phyloP scores from a whole-genome alignment of 2,797 vertebrate species.

The Enteromius unitaeniatus region DNA sequence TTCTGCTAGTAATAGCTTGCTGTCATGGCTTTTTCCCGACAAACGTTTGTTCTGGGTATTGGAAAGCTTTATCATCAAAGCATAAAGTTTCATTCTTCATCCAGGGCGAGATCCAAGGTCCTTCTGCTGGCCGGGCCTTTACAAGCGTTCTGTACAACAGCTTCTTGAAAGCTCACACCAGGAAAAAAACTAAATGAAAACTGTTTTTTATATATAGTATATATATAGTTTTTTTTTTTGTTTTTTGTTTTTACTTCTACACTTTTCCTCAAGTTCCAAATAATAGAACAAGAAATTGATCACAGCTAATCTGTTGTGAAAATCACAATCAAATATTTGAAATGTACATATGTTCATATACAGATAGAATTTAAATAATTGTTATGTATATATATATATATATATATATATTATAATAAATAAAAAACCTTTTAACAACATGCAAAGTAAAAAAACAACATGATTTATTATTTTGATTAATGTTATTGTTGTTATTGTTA shows the following conservation, averaged over 20 bases:
- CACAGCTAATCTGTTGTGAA: neutral
- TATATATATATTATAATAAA: too few species aligned
- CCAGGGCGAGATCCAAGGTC: constrained; percentile 21
- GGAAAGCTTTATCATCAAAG: constrained; percentile 46
- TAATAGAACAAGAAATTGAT: neutral
- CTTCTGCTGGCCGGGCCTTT: neutral
- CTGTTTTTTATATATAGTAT: neutral
- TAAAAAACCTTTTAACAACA: neutral
- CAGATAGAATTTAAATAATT: neutral
- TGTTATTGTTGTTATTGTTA: too few species aligned
- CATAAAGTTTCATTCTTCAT: constrained; percentile 48
- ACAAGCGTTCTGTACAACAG: neutral
- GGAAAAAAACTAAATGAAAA: neutral
- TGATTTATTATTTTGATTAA: neutral
- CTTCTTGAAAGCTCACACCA: neutral
- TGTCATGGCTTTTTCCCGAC: constrained; percentile 45
- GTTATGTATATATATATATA: too few species aligned
- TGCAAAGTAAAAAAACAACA: neutral
- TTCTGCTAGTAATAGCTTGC: constrained; percentile 37
- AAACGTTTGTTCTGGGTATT: constrained; percentile 42
- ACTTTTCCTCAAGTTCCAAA: neutral
- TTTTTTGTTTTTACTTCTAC: too few species aligned
- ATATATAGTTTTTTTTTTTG: too few species aligned
- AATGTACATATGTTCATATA: neutral
- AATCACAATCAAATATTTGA: neutral